Base-by-base conservation (phyloP, 2,888 invertebrate species). In the Micoletzkya japonica region DNA sequence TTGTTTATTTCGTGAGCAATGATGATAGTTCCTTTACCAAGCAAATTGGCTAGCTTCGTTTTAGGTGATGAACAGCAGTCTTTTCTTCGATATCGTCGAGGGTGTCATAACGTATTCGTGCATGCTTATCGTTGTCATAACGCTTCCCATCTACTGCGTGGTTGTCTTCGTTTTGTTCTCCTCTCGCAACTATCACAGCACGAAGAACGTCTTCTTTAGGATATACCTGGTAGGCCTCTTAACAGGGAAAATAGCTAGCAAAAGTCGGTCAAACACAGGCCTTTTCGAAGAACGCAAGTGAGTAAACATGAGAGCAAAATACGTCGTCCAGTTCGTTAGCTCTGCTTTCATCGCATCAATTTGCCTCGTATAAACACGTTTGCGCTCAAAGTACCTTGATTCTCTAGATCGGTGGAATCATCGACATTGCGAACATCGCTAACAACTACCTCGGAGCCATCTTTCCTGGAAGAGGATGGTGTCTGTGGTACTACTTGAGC, bases 381-480 rank as follows among this genome's bases (percentile, higher is more conserved):
- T 14, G 44, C 20, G 20, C 10, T 10, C 20, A 44, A 44, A 44
- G 44, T 54, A 10, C 26, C 26, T 20, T 54, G 44, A 14, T 44
- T 20, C 20, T 44, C 54, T 28, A 63, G 63, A 50, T 63, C n/a
- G 63, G 50, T n/a, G 63, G 63, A 32, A 4, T 63, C 6, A 4
- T 49, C n/a, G 63, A 63, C 24, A 32, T 63, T 7, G 30, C 36
- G 2, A n/a, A 49, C 17, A 63, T 63, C 32, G 28, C 50, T 34
- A 63, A 63, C 34, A 63, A 63, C 50, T 63, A 63, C 39, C 30
- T 63, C 20, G 63, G 63, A 24, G 36, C 50, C 17, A 50, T 63
- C 20, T 63, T 63, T n/a, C 63, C 63, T 2, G 50, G 50, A 1
- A 49, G 39, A 50, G 63, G 63, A 2, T 63, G 50, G 49, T 37